Base-by-base conservation (phyloP, 1,140 invertebrate genomes). In the Achroia grisella region DNA sequence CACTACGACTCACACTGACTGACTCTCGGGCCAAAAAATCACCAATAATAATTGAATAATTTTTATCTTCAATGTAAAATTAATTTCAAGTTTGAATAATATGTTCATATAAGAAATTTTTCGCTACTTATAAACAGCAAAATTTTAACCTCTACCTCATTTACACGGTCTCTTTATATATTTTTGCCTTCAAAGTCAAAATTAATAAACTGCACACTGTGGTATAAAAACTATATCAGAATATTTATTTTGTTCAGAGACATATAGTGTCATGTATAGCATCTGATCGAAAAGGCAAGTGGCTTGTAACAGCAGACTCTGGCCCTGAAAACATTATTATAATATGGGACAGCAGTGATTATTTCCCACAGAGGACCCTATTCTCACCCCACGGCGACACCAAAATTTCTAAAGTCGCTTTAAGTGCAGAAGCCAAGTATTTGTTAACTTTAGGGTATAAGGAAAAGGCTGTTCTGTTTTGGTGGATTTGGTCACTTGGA, bases 401-500 rank as follows among this genome's bases (percentile, higher is more conserved):
- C 8, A 80, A 63, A 4, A 46, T 87, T 0, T 50, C 75, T 0
- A 75, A 84, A 14, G 66, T 87, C 1, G 65, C 66, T n/a, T 55
- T 90, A 2, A 90, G 89, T 59, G 66, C 64, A 1, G 81, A 88
- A 53, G 89, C 87, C 0, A 89, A 87, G 48, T 89, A 87, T 36
- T 52, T 90, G 8, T 62, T 90, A 0, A 88, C 87, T 0, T 45
- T 90, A 39, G 85, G 80, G 2, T 81, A 86, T 43, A 70, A 75
- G 42, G 70, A 70, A 4, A 68, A 57, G 44, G 82, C 82, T 34
- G 64, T 56, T 0, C 63, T 90, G 0, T 61, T 86, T 28, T 86
- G 89, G 62, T 90, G 89, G 88, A 64, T 88, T 8, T 90, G 89
- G 89, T 87, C 87, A 4, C 72, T 62, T 11, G 87, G 87, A 10